Evolutionary conservation across 2,888 invertebrate species (phyloP).

Genomic region (Lasioglossum morio): DNA sequence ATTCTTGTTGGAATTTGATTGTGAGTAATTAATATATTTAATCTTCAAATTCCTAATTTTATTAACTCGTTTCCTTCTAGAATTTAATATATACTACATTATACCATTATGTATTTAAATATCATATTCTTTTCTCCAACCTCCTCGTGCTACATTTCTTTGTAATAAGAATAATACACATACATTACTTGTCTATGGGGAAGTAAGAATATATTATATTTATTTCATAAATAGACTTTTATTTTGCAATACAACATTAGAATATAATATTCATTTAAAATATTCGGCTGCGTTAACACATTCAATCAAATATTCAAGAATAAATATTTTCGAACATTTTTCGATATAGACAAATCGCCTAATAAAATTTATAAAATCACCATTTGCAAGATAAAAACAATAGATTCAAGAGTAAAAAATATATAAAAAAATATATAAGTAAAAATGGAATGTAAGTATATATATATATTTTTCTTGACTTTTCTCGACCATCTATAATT

Average conservation of each 20-base stretch:
- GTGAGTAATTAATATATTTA: neutral
- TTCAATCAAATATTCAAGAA: neutral
- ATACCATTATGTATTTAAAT: neutral
- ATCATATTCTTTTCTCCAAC: neutral
- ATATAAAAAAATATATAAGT: neutral
- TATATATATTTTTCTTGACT: neutral
- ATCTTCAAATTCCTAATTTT: neutral
- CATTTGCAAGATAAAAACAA: neutral
- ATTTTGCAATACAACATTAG: neutral
- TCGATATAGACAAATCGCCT: neutral
- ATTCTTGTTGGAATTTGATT: neutral
- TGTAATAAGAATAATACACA: neutral
- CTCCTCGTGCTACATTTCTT: neutral
- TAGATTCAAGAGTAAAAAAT: neutral
- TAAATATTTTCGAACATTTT: neutral
- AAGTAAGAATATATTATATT: neutral
- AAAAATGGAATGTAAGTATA: conserved; percentile 18
- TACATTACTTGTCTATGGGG: neutral
- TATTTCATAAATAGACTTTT: neutral
- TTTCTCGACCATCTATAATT: neutral
- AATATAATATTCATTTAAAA: neutral
- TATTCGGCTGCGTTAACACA: neutral
- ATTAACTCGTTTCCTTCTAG: neutral
- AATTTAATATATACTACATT: neutral
- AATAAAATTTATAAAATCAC: neutral